Base-by-base conservation (phyloP, 2,797 vertebrate genomes). In the Phataginus tetradactyla region DNA sequence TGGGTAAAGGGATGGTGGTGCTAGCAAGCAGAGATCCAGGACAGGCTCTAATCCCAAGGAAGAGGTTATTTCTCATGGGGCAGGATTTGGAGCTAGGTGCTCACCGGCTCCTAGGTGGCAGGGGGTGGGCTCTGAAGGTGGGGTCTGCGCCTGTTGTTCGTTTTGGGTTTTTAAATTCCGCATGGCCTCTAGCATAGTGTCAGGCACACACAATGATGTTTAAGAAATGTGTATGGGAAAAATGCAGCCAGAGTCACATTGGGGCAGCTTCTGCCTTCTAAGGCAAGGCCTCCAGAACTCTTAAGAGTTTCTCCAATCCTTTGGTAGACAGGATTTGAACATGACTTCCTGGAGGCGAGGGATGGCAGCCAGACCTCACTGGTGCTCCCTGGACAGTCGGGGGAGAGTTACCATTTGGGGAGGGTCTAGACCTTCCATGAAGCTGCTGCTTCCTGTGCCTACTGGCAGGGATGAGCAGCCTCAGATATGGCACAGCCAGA, bases 151-250 rank as follows among this genome's bases (percentile, higher is more conserved):
- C 75, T 78, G 29, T 45, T 21, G 49, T 88, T 53, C 68, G 4
- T 77, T 93, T 45, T 90, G 34, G n/a, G 39, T 59, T 95, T 80
- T 29, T 51, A 32, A 77, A 79, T 91, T 71, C 66, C 66, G 75
- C n/a, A 27, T 2, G 14, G 45, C 14, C 68, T 86, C 61, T 17
- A 78, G 55, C 32, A n/a, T 32, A 27, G n/a, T 71, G 51, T 64
- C 9, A 10, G 32, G 11, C 61, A 64, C 27, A 57, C 34, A 61
- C 9, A 27, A 64, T 83, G 34, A 64, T 53, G 51, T 49, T 74
- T 49, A 49, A 80, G 80, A 59, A 59, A 80, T 53, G 49, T 34
- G 27, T n/a, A 9, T 37, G 39, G 9, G 23, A 69, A 75, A 77
- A 74, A 69, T 72, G 74, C 27, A 91, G 42, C 49, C 5, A 1